These are phyloP conservation scores for Upupa epops DNA, from an alignment of 2,113 vertebrate genomes.

Conservation along the genomic window DNA sequence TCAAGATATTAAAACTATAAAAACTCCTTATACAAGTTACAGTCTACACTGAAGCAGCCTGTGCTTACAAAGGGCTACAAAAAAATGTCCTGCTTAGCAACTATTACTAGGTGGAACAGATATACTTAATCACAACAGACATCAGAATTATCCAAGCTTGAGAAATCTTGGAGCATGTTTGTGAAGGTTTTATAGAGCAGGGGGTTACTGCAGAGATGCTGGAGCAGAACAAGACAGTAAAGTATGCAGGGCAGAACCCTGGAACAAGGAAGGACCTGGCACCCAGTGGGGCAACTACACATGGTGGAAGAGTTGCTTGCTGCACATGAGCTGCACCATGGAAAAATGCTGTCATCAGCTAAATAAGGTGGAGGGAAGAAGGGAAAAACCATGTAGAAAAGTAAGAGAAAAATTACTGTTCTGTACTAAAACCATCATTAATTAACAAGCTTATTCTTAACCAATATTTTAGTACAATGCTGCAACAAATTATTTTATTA, in stretches of 20 bases:
- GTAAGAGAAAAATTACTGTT: background rate
- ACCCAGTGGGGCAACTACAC: background rate
- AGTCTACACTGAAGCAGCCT: background rate
- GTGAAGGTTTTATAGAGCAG: background rate
- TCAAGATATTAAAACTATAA: background rate
- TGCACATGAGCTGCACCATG: background rate
- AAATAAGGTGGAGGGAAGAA: background rate
- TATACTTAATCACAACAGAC: conserved; percentile 42
- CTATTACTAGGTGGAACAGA: conserved; percentile 56
- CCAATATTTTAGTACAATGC: background rate
- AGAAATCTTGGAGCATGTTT: conserved; percentile 10
- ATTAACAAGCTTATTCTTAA: background rate
- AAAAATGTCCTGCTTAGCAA: conserved; percentile 39
- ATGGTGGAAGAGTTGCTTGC: background rate
- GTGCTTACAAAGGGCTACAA: background rate
- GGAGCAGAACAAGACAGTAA: background rate
- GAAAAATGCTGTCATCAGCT: conserved; percentile 2
- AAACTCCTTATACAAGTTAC: background rate
- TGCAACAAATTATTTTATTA: background rate
- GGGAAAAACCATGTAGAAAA: background rate
- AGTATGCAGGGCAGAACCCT: background rate
- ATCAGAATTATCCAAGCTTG: background rate
- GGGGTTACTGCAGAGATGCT: background rate
- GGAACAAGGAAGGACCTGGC: background rate
- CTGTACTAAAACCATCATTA: background rate